Conservation (phyloP, 2,888 invertebrate genomes). For the Agrochola litura region DNA sequence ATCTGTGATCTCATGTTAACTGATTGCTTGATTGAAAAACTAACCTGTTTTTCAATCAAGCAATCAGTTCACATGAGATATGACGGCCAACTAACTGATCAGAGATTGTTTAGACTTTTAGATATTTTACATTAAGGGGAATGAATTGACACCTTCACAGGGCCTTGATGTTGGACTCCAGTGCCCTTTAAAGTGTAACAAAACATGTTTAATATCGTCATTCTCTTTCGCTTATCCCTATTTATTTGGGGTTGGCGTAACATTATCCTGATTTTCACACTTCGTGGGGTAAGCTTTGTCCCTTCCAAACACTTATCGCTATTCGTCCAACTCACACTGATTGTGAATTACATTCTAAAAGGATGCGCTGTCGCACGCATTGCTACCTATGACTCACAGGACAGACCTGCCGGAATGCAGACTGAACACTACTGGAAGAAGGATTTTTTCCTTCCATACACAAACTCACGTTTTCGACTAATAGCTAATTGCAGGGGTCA, state of each 20-base stretch:
- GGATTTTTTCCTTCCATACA: neutral
- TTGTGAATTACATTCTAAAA: neutral
- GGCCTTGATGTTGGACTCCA: neutral
- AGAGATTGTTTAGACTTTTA: neutral
- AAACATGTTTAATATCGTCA: neutral
- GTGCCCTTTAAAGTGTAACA: neutral
- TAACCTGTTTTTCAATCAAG: neutral
- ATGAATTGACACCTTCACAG: neutral
- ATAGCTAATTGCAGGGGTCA: neutral
- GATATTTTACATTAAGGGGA: neutral
- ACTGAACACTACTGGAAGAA: neutral
- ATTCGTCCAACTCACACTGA: neutral
- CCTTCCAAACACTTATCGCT: neutral
- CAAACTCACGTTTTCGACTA: neutral
- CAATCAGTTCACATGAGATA: neutral
- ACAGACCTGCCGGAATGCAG: neutral
- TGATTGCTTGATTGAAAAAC: too few species aligned
- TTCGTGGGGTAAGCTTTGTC: neutral
- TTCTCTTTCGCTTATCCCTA: neutral
- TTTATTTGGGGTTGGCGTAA: neutral
- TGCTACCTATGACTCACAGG: neutral
- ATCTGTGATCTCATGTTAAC: too few species aligned
- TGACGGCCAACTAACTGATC: neutral
- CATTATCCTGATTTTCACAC: neutral
- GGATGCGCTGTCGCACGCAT: neutral